These are phyloP conservation scores for Ypsolopha scabrella DNA, from an alignment of 2,888 invertebrate genomes.

Conservation along the genomic window DNA sequence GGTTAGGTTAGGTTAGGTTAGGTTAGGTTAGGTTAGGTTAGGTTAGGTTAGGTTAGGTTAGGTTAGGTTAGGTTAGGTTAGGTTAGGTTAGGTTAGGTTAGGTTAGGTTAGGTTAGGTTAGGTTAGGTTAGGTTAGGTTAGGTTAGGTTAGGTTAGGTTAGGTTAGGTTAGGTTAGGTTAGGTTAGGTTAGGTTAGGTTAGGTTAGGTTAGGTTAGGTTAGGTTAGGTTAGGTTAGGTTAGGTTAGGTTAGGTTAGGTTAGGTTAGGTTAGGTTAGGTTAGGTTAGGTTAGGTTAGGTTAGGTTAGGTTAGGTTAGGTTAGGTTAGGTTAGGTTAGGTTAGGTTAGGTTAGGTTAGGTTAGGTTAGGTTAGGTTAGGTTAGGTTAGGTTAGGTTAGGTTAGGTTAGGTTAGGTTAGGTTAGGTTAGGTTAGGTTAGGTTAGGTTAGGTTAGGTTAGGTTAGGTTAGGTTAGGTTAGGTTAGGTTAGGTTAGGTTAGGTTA, in stretches of 20 bases:
- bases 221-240: constrained; percentile 15
- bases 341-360: too few species aligned
- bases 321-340: too few species aligned
- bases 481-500: too few species aligned
- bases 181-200: constrained; percentile 5
- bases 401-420: too few species aligned
- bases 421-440: too few species aligned
- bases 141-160: constrained; percentile 7
- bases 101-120: constrained; percentile 9
- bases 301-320: constrained; percentile 1
- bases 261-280: constrained; percentile 1
- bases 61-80: constrained; percentile 8
- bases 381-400: too few species aligned
- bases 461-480: too few species aligned
- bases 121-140: constrained; percentile 9
- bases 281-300: constrained; percentile 1
- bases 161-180: constrained; percentile 11
- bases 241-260: not conserved
- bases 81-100: constrained; percentile 8
- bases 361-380: too few species aligned
- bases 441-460: too few species aligned
- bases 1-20: constrained; percentile 7
- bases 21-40: constrained; percentile 7
- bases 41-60: constrained; percentile 9
- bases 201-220: constrained; percentile 10